phyloP scores from a whole-genome alignment of 2,888 invertebrate species.

The Netelia fuscicornis region DNA sequence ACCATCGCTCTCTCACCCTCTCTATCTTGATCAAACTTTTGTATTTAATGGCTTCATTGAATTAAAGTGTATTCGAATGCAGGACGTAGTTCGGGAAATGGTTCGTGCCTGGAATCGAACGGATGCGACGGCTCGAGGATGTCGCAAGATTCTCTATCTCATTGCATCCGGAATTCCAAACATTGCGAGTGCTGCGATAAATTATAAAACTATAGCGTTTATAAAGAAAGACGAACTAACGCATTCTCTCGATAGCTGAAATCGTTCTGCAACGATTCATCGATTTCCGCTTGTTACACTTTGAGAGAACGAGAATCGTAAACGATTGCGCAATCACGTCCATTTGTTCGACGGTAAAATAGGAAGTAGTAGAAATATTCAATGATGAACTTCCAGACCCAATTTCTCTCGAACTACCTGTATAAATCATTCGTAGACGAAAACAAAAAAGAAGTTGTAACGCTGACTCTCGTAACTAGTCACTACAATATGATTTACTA shows the following conservation, averaged over 20 bases:
- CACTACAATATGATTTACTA: slow-evolving; percentile 11
- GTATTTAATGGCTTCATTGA: slow-evolving; percentile 15
- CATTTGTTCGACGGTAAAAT: not conserved
- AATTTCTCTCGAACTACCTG: slow-evolving; percentile 22
- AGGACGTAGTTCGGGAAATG: slow-evolving; percentile 10
- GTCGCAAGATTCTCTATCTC: slow-evolving; percentile 23
- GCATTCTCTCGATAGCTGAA: slow-evolving; percentile 37
- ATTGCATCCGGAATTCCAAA: slow-evolving; percentile 49
- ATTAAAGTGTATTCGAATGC: slow-evolving; percentile 40
- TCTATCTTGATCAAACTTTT: not conserved
- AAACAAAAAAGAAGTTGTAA: not conserved
- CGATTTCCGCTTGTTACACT: slow-evolving; percentile 44
- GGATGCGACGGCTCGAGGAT: slow-evolving; percentile 22
- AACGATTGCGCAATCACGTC: slow-evolving; percentile 2
- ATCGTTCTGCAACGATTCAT: slow-evolving; percentile 34
- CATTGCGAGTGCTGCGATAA: not conserved
- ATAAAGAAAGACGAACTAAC: slow-evolving; percentile 1
- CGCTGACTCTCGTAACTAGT: slow-evolving; percentile 24
- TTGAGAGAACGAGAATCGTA: slow-evolving; percentile 20
- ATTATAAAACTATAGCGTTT: not conserved
- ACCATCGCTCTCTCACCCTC: slow-evolving; percentile 4
- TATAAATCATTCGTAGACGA: slow-evolving; percentile 2
- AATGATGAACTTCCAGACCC: not conserved
- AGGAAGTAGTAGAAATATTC: not conserved
- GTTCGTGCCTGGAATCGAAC: slow-evolving; percentile 20